These are phyloP conservation scores for Thera obeliscata DNA, from an alignment of 2,888 invertebrate genomes.

Conservation along the genomic window DNA sequence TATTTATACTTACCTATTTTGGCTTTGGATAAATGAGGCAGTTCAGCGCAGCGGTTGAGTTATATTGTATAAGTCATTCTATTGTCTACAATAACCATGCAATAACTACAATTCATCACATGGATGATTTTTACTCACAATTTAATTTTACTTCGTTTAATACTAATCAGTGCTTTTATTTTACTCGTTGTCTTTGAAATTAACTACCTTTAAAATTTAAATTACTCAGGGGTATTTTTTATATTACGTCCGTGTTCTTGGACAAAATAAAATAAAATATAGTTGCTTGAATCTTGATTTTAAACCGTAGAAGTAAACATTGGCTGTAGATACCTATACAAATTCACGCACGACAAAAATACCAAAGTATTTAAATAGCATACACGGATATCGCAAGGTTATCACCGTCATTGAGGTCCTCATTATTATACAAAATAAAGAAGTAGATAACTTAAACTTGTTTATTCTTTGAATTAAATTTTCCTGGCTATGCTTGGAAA, in stretches of 20 bases:
- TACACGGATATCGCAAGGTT: conserved; percentile 21
- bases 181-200: too few species aligned
- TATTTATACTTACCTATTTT: neutral
- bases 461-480: too few species aligned
- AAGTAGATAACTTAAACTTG: neutral
- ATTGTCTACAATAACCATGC: neutral
- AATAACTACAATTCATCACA: too few species aligned
- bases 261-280: neutral
- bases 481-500: too few species aligned
- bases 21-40: neutral
- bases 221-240: too few species aligned
- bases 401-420: conserved; percentile 7
- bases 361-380: conserved; percentile 1
- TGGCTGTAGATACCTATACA: neutral
- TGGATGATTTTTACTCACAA: too few species aligned
- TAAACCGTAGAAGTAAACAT: neutral
- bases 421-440: neutral
- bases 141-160: too few species aligned
- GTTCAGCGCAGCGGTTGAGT: conserved; percentile 2
- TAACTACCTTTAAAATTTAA: too few species aligned
- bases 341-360: conserved; percentile 1
- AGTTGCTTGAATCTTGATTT: neutral
- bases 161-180: too few species aligned
- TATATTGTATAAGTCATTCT: neutral
- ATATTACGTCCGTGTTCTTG: too few species aligned